phyloP scores from a whole-genome alignment of 2,113 vertebrate genomes.

The Scopus umbretta region DNA sequence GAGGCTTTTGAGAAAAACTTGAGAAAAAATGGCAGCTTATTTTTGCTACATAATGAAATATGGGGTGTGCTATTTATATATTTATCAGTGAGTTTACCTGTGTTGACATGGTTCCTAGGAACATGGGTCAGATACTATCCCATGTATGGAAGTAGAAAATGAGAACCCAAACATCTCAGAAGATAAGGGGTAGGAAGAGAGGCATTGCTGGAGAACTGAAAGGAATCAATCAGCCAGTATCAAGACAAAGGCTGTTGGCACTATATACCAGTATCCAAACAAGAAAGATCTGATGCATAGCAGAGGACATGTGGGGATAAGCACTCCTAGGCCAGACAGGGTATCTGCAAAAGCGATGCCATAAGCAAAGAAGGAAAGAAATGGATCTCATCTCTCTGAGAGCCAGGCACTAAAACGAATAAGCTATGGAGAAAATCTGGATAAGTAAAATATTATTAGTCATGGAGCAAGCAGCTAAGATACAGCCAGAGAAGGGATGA shows the following conservation, averaged over 20 bases:
- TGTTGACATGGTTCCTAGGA: not conserved
- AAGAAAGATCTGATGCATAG: not conserved
- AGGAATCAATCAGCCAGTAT: not conserved
- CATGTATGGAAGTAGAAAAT: not conserved
- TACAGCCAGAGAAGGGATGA: not conserved
- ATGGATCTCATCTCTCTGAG: not conserved
- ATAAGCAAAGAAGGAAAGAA: not conserved
- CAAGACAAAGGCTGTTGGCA: not conserved
- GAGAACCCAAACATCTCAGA: not conserved
- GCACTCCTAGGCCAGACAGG: not conserved
- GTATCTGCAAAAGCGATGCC: not conserved
- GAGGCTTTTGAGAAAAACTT: not conserved
- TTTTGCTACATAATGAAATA: not conserved
- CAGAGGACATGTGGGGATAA: not conserved
- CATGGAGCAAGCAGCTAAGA: not conserved
- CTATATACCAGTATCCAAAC: not conserved
- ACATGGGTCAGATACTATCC: not conserved
- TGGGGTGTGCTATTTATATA: not conserved
- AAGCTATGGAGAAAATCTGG: not conserved
- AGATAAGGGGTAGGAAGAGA: not conserved
- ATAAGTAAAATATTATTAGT: not conserved
- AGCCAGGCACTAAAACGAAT: not conserved
- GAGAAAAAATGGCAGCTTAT: rapidly evolving
- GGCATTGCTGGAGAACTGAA: not conserved
- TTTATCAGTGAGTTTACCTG: not conserved